phyloP scores from a whole-genome alignment of 2,888 invertebrate species.

The Conchocele bisecta region DNA sequence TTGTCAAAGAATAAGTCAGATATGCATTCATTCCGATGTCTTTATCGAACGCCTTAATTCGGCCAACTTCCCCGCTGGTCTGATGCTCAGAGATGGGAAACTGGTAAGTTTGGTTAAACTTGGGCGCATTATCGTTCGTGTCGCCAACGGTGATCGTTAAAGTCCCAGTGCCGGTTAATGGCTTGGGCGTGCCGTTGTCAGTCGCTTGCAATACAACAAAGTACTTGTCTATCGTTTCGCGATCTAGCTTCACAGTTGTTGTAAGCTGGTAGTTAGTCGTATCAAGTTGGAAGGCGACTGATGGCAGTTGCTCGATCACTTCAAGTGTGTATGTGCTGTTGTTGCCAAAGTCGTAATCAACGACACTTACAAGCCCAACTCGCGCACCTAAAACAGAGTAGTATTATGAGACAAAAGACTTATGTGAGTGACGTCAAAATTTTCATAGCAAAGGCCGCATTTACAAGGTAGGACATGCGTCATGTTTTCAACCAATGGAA shows the following conservation, averaged over 20 bases:
- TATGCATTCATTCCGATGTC: conserved; percentile 97
- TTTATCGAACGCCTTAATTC: conserved; percentile 95
- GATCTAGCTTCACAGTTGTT: conserved; percentile 68
- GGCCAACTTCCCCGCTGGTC: conserved; percentile 19
- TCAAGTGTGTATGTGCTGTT: conserved; percentile 47
- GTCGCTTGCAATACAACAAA: conserved; percentile 96
- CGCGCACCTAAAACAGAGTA: too few species aligned
- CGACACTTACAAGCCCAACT: conserved; percentile 43
- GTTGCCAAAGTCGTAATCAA: conserved; percentile 52
- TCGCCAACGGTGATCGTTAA: conserved; percentile 98
- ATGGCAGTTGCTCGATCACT: conserved; percentile 23
- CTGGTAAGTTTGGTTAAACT: conserved; percentile 85
- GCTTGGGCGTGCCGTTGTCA: conserved; percentile 85
- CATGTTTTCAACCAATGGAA: too few species aligned
- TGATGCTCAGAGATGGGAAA: conserved; percentile 3
- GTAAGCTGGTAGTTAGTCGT: conserved; percentile 60
- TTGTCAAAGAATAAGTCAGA: conserved; percentile 64
- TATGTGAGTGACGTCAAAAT: not conserved
- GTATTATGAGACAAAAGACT: too few species aligned
- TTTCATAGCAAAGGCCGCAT: too few species aligned
- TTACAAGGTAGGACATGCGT: too few species aligned
- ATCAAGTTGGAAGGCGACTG: conserved; percentile 63
- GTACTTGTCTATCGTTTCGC: conserved; percentile 85
- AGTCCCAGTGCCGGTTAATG: conserved; percentile 90
- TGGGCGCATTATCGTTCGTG: conserved; percentile 99